Conservation (phyloP, 2,888 invertebrate genomes). For the Cheilosia impressa region DNA sequence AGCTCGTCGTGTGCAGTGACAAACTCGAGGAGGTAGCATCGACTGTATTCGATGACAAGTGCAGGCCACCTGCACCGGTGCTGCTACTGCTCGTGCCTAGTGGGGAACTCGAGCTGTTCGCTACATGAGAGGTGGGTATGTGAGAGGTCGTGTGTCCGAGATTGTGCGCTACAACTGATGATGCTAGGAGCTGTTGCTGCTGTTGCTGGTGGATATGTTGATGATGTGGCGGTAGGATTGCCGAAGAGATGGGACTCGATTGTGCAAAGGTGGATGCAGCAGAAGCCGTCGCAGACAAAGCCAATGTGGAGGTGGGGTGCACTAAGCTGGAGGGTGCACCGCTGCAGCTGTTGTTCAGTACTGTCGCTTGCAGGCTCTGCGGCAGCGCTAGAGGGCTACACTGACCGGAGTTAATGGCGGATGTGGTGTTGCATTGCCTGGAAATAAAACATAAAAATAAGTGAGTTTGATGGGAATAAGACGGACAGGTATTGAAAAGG, state of each 20-base stretch:
- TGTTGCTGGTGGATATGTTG: constrained; percentile 69
- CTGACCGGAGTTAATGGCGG: constrained; percentile 77
- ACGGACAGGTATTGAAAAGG: too few species aligned
- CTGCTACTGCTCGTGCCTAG: constrained; percentile 60
- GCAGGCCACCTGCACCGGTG: constrained; percentile 54
- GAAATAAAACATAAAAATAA: constrained; percentile 1
- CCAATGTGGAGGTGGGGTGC: constrained; percentile 74
- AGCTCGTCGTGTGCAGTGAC: constrained; percentile 56
- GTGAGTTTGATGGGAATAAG: too few species aligned
- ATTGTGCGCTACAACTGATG: constrained; percentile 59
- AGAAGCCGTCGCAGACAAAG: constrained; percentile 66
- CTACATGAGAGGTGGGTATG: constrained; percentile 68
- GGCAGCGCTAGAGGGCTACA: constrained; percentile 81
- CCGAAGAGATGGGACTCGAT: constrained; percentile 62
- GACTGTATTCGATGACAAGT: constrained; percentile 56
- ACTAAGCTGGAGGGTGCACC: constrained; percentile 72
- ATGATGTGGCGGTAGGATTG: constrained; percentile 59
- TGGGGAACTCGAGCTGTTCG: constrained; percentile 68
- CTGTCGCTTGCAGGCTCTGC: constrained; percentile 81
- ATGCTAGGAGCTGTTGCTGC: constrained; percentile 71
- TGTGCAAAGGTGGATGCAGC: constrained; percentile 68
- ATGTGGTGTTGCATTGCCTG: constrained; percentile 65
- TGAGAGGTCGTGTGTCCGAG: constrained; percentile 65
- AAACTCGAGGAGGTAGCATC: constrained; percentile 62
- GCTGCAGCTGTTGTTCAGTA: constrained; percentile 77